A percentile compares a stretch with the other conserved stretches of the same genome.
Evolutionary conservation across 2,113 vertebrate species (phyloP).

Genomic region (Peromyscus polionotus): DNA sequence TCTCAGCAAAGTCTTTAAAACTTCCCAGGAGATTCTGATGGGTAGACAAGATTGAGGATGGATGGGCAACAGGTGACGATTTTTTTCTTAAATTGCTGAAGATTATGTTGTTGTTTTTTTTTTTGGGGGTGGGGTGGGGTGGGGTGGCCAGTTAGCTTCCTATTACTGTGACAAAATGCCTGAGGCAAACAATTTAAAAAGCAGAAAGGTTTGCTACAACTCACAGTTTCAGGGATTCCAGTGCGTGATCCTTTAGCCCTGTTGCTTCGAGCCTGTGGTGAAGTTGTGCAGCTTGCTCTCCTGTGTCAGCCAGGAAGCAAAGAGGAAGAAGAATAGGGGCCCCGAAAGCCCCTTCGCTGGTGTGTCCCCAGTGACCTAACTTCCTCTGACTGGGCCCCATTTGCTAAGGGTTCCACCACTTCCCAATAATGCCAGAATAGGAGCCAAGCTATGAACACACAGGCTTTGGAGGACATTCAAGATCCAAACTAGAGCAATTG

Average conservation of each 20-base stretch:
- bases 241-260: not conserved
- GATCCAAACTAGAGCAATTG: not conserved
- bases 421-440: not conserved
- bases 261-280: not conserved
- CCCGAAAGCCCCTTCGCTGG: not conserved
- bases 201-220: not conserved
- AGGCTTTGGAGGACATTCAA: not conserved
- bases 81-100: not conserved
- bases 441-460: too few species aligned
- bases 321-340: not conserved
- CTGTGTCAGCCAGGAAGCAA: not conserved
- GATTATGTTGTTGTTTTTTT: not conserved
- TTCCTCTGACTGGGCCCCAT: not conserved
- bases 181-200: not conserved
- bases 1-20: too few species aligned
- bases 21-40: not conserved
- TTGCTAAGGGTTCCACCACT: not conserved
- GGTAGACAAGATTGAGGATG: not conserved
- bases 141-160: not conserved
- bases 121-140: too few species aligned
- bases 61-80: not conserved
- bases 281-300: not conserved
- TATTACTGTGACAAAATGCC: not conserved
- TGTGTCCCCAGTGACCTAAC: not conserved
- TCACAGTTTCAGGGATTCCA: not conserved